These are phyloP conservation scores for Molanna angustata DNA, from an alignment of 2,888 invertebrate genomes.

Conservation along the genomic window DNA sequence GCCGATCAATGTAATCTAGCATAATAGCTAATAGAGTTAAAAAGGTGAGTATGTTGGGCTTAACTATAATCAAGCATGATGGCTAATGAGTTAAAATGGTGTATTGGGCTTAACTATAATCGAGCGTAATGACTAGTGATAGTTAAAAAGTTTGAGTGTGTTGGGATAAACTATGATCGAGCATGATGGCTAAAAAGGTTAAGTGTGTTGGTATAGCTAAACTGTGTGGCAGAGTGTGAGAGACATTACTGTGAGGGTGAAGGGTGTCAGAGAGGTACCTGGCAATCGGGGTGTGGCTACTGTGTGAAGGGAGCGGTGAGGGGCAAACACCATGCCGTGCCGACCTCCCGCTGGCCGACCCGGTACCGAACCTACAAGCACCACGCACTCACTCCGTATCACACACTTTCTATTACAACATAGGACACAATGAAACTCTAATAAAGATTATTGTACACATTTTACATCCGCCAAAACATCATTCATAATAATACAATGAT, in stretches of 20 bases:
- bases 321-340: conserved; percentile 62
- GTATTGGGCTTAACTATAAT: no score
- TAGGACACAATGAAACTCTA: no score
- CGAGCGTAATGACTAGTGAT: no score
- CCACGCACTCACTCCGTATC: conserved; percentile 25
- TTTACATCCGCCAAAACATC: not conserved
- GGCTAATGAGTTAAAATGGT: no score
- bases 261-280: conserved; percentile 44
- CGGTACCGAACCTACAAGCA: conserved; percentile 58
- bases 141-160: no score
- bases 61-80: no score
- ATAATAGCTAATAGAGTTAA: no score
- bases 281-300: conserved; percentile 49
- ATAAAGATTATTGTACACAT: not conserved
- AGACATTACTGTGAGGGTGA: conserved; percentile 11
- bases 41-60: no score
- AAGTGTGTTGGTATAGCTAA: not conserved
- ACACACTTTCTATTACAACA: conserved; percentile 1
- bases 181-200: conserved; percentile 7
- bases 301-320: conserved; percentile 49
- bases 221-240: not conserved
- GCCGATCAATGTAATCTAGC: no score
- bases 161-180: conserved; percentile 8
- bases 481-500: no score
- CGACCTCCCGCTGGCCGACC: conserved; percentile 64